Percentiles rank a stretch among this genome's conserved stretches.
These are phyloP conservation scores for Lates calcarifer DNA, from an alignment of 2,113 vertebrate genomes.

Conservation along the genomic window DNA sequence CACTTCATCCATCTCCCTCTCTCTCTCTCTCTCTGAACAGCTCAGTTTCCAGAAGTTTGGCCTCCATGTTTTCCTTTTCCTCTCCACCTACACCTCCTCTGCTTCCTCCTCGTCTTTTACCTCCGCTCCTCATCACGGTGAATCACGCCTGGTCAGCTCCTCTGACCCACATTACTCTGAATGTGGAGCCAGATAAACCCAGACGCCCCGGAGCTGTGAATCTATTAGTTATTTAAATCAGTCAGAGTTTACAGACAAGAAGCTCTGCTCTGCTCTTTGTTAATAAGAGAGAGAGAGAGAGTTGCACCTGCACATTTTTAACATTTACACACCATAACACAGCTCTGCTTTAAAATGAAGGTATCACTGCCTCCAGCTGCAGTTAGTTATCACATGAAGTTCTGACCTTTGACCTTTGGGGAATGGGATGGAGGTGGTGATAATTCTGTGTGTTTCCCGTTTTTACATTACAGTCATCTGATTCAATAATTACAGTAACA, in stretches of 20 bases:
- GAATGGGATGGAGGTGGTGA: too few relatives aligned
- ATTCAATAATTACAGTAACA: background rate
- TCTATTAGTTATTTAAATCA: background rate
- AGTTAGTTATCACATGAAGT: too few relatives aligned
- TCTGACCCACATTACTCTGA: constrained; percentile 25
- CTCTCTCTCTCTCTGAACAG: too few relatives aligned
- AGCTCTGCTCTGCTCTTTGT: too few relatives aligned
- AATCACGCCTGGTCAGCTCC: constrained; percentile 1
- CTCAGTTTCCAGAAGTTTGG: background rate
- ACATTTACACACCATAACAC: too few relatives aligned
- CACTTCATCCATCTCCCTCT: background rate
- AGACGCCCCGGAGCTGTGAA: background rate
- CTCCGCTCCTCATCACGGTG: background rate
- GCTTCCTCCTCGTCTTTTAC: too few relatives aligned
- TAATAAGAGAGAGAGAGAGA: too few relatives aligned
- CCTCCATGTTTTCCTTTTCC: background rate
- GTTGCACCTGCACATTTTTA: too few relatives aligned
- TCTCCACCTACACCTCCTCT: background rate
- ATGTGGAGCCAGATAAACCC: background rate
- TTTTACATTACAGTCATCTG: background rate
- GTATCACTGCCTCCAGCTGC: too few relatives aligned
- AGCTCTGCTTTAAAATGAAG: too few relatives aligned
- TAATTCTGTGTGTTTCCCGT: too few relatives aligned
- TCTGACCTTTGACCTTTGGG: too few relatives aligned
- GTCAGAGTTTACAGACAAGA: background rate